phyloP scores from a whole-genome alignment of 2,888 invertebrate species.

The Meteorus cinctellus region DNA sequence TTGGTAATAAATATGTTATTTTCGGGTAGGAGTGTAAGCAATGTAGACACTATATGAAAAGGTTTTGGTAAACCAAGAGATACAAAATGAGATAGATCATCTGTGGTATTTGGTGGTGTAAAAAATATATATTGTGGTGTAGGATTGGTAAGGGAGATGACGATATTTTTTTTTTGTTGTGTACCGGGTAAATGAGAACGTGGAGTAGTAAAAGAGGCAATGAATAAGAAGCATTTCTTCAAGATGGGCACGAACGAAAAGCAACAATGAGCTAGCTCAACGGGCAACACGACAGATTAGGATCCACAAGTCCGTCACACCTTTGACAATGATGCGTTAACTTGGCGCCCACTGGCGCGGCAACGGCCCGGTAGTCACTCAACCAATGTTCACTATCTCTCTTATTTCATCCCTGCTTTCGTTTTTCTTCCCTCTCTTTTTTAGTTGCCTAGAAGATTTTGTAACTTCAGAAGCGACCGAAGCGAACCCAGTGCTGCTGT shows the following conservation, averaged over 20 bases:
- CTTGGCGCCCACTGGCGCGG: slow-evolving; percentile 59
- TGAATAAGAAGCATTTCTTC: slow-evolving; percentile 62
- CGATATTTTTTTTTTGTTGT: slow-evolving; percentile 36
- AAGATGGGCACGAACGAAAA: slow-evolving; percentile 65
- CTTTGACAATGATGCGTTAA: slow-evolving; percentile 67
- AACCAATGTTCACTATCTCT: slow-evolving; percentile 28
- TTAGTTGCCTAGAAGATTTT: slow-evolving; percentile 46
- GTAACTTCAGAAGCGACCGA: slow-evolving; percentile 41
- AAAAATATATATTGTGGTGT: not conserved
- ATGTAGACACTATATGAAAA: not conserved
- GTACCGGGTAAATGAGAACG: slow-evolving; percentile 21
- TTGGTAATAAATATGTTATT: not conserved
- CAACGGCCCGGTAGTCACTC: slow-evolving; percentile 44
- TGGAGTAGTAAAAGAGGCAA: slow-evolving; percentile 26
- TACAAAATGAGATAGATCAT: slow-evolving; percentile 14
- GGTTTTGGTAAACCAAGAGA: not conserved
- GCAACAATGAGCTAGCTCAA: slow-evolving; percentile 58
- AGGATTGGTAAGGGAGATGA: slow-evolving; percentile 10
- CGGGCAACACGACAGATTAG: slow-evolving; percentile 67
- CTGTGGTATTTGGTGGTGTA: not conserved
- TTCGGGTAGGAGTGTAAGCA: not conserved
- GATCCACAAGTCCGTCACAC: slow-evolving; percentile 67
- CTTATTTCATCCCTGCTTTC: slow-evolving; percentile 31
- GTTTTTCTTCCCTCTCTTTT: slow-evolving; percentile 34
- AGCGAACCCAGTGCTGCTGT: slow-evolving; percentile 46